phyloP scores from a whole-genome alignment of 2,113 vertebrate genomes.

The Channa maculata region DNA sequence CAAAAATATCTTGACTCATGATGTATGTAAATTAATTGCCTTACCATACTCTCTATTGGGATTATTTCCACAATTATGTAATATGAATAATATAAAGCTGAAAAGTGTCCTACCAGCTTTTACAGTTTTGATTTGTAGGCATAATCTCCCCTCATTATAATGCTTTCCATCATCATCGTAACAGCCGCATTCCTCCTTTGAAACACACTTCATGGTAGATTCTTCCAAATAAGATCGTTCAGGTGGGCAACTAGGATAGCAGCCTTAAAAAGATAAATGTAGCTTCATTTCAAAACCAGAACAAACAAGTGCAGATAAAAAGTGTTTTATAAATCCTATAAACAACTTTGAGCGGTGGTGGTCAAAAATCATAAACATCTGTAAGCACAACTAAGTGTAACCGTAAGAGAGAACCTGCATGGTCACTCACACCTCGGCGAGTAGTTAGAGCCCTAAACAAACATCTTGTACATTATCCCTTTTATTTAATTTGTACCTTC shows the following conservation, averaged over 20 bases:
- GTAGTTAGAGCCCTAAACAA: too few relatives aligned
- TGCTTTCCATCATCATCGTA: conserved; percentile 82
- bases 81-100: too few relatives aligned
- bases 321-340: too few relatives aligned
- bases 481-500: conserved; percentile 84
- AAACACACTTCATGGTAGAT: conserved; percentile 87
- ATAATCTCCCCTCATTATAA: conserved; percentile 80
- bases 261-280: conserved; percentile 80
- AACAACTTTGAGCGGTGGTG: too few relatives aligned
- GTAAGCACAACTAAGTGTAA: too few relatives aligned
- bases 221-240: conserved; percentile 87
- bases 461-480: neutral
- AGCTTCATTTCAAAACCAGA: neutral
- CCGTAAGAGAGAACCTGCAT: too few relatives aligned
- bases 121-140: conserved; percentile 80
- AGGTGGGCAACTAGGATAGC: conserved; percentile 89
- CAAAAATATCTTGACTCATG: too few relatives aligned
- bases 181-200: conserved; percentile 76
- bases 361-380: too few relatives aligned
- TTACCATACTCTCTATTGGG: too few relatives aligned
- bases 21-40: too few relatives aligned
- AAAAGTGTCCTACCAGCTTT: conserved; percentile 83
- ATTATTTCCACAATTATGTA: too few relatives aligned
- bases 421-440: too few relatives aligned
- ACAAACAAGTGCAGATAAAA: neutral